Conservation (phyloP, 2,113 vertebrate species). For the Channa maculata region DNA sequence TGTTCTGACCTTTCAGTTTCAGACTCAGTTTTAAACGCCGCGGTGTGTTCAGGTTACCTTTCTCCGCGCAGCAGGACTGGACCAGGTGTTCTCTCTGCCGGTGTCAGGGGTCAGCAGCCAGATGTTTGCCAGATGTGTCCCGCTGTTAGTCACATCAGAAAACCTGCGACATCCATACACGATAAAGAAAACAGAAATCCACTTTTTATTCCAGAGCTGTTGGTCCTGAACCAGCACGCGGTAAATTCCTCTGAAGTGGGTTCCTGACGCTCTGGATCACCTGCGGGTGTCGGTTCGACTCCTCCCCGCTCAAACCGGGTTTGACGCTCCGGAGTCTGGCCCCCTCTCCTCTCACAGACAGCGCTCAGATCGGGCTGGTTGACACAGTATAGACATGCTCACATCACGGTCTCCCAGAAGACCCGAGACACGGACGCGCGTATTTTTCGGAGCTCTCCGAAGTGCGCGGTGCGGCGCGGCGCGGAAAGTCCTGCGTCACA, state of each 20-base stretch:
- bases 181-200: background rate
- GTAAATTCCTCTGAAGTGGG: slow-evolving; percentile 8
- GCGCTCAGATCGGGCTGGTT: slow-evolving; percentile 12
- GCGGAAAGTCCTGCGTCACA: slow-evolving; percentile 42
- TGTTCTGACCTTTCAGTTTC: too few relatives aligned
- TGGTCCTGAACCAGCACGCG: background rate
- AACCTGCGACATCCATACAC: slow-evolving; percentile 24
- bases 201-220: slow-evolving; percentile 13
- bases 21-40: background rate
- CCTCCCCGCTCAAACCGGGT: background rate
- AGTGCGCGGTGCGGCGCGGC: slow-evolving; percentile 20
- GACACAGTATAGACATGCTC: background rate
- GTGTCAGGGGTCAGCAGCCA: slow-evolving; percentile 52
- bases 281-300: slow-evolving; percentile 15
- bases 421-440: slow-evolving; percentile 13
- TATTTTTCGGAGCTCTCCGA: slow-evolving; percentile 7
- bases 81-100: slow-evolving; percentile 40
- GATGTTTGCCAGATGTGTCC: slow-evolving; percentile 36
- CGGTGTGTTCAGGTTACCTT: slow-evolving; percentile 41
- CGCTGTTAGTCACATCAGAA: slow-evolving; percentile 34
- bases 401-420: background rate
- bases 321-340: background rate
- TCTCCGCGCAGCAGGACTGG: slow-evolving; percentile 32
- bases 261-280: background rate
- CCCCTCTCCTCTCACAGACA: background rate